These are phyloP conservation scores for Pseudopodoces humilis DNA, from an alignment of 2,113 vertebrate genomes.

Conservation along the genomic window DNA sequence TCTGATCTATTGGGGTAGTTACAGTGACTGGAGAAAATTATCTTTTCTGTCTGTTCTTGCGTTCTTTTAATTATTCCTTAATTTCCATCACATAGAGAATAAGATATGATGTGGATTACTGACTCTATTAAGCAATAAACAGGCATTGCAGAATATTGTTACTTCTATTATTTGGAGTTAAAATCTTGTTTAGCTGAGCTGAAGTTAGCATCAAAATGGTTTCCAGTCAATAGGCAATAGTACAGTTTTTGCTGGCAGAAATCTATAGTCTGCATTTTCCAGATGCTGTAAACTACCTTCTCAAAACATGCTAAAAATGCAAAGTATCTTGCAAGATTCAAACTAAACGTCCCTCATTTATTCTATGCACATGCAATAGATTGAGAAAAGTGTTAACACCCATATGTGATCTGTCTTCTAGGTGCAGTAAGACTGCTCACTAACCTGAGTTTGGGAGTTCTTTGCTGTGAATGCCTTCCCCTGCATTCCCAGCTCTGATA, in stretches of 20 bases:
- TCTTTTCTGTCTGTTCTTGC: neutral
- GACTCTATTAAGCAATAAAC: neutral
- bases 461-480: neutral
- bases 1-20: neutral
- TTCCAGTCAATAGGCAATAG: neutral
- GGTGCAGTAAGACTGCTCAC: neutral
- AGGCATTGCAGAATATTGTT: neutral
- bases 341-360: neutral
- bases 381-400: neutral
- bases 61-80: neutral
- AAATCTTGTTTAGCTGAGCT: neutral
- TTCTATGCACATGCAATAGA: neutral
- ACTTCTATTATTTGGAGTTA: neutral
- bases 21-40: neutral
- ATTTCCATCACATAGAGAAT: neutral
- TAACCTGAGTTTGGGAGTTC: neutral
- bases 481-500: neutral
- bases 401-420: neutral
- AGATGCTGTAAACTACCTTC: neutral
- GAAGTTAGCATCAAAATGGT: neutral
- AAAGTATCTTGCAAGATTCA: neutral
- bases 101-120: neutral
- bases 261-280: neutral
- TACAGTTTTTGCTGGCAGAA: neutral
- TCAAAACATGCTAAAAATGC: neutral